Base-by-base conservation (phyloP, 2,888 invertebrate genomes). In the Eurytoma californica region DNA sequence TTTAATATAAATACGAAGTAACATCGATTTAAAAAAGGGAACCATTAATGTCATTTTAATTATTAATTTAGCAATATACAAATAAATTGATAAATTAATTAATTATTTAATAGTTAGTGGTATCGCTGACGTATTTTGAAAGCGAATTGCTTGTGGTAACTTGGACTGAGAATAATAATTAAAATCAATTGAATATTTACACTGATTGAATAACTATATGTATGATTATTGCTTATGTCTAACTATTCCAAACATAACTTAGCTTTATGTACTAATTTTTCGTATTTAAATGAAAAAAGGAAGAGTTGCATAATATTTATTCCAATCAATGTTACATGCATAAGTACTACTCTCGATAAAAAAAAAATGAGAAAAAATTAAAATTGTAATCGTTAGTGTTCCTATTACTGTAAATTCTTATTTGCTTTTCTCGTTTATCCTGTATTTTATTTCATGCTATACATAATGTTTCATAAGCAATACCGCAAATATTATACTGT, bases 341-440 rank as follows among this genome's bases (percentile, higher is more conserved):
- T 58, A 49, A 60, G 16, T 47, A 65, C 67, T 24, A 51, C n/a
- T 76, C 68, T 69, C 63, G n/a, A 14, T n/a, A 72, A 47, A 55
- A 49, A 55, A 49, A 60, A 60, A 28, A 20, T 13, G 24, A 66
- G 24, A 24, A 24, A 47, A 72, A 39, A 39, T 1, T 7, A 9
- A 39, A 55, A 60, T 66, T 14, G 58, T 73, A 73, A 73, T 20
- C 60, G 14, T 74, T 65, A 79, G 74, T 61, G 79, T 79, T 79
- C 79, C 79, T 79, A 78, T 3, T 65, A 63, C 18, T 61, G 30
- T 78, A 68, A 12, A 72, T 78, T 39, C 58, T 77, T 72, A 61
- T 60, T 78, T 55, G 68, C n/a, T 77, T 3, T 66, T 67, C 20
- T 67, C n/a, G 39, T 72, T 78, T 51, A 66, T 24, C 66, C 60